Percentiles rank a stretch among this genome's conserved stretches.
Conservation (phyloP, 2,797 vertebrate genomes). For the Enteromius viviparus region DNA sequence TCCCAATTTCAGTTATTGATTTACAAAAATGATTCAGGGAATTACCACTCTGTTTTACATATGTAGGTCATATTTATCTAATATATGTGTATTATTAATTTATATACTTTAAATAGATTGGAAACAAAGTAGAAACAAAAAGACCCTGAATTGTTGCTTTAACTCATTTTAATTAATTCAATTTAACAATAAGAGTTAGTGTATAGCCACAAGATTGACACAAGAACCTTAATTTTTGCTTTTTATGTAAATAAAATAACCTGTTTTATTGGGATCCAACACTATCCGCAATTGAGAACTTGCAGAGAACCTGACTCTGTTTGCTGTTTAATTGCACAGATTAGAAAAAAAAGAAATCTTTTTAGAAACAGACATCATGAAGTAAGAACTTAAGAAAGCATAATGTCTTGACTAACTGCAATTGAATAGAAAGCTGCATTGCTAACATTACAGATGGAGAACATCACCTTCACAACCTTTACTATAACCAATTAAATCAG, state of each 20-base stretch:
- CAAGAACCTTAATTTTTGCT: not conserved
- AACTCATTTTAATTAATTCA: not conserved
- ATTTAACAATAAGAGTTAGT: not conserved
- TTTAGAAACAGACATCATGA: not conserved
- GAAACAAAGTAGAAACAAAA: not conserved
- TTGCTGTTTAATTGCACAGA: not conserved
- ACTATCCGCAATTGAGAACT: not conserved
- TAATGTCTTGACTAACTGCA: not conserved
- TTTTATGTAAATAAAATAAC: not conserved
- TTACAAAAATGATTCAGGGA: not conserved
- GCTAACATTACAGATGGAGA: slow-evolving; percentile 39
- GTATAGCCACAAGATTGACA: not conserved
- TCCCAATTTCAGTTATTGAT: not conserved
- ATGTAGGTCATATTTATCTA: too few relatives aligned
- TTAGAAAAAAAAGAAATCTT: not conserved
- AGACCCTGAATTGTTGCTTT: not conserved
- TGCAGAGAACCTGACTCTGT: too few relatives aligned
- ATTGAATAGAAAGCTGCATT: slow-evolving; percentile 20
- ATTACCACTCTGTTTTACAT: not conserved
- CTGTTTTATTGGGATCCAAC: not conserved
- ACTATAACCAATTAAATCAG: slow-evolving; percentile 45
- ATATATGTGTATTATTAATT: too few relatives aligned
- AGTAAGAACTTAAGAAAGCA: not conserved
- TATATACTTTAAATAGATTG: not conserved
- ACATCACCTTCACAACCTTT: slow-evolving; percentile 40